These are phyloP conservation scores for Athetis lepigone DNA, from an alignment of 2,888 invertebrate species.

Conservation along the genomic window DNA sequence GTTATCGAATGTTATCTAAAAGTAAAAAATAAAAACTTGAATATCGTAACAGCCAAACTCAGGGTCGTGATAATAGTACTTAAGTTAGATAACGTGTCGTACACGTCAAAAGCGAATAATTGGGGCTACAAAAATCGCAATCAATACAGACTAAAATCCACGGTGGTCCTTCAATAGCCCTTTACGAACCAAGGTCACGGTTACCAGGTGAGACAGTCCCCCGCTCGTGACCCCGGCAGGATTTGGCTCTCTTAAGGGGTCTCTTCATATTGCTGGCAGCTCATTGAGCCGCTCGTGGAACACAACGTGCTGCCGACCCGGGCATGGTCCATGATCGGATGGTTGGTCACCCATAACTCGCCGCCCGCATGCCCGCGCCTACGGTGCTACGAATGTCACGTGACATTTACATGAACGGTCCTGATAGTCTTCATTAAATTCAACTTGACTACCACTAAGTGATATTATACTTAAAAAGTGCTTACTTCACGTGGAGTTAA, in stretches of 20 bases:
- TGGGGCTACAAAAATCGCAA: slow-evolving; percentile 7
- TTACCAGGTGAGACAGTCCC: too few relatives aligned
- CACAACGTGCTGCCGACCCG: background rate
- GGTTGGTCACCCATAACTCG: too few relatives aligned
- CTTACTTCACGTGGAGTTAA: slow-evolving; percentile 7
- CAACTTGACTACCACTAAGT: slow-evolving; percentile 2
- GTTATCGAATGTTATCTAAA: slow-evolving; percentile 36
- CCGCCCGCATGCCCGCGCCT: too few relatives aligned
- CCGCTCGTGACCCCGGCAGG: too few relatives aligned
- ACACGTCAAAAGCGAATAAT: slow-evolving; percentile 5
- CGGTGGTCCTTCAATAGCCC: too few relatives aligned
- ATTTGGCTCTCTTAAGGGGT: too few relatives aligned
- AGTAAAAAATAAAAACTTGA: slow-evolving; percentile 27
- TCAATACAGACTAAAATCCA: too few relatives aligned
- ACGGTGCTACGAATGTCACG: slow-evolving; percentile 1
- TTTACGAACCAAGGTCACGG: too few relatives aligned
- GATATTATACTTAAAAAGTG: slow-evolving; percentile 7
- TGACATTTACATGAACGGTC: slow-evolving; percentile 5
- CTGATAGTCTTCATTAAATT: background rate
- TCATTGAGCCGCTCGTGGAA: background rate
- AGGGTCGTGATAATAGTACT: slow-evolving; percentile 4
- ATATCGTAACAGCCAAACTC: slow-evolving; percentile 11
- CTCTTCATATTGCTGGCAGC: too few relatives aligned
- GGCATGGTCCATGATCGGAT: too few relatives aligned
- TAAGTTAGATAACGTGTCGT: slow-evolving; percentile 3